phyloP scores from a whole-genome alignment of 1,140 invertebrate genomes.

The Cydia pomonella region DNA sequence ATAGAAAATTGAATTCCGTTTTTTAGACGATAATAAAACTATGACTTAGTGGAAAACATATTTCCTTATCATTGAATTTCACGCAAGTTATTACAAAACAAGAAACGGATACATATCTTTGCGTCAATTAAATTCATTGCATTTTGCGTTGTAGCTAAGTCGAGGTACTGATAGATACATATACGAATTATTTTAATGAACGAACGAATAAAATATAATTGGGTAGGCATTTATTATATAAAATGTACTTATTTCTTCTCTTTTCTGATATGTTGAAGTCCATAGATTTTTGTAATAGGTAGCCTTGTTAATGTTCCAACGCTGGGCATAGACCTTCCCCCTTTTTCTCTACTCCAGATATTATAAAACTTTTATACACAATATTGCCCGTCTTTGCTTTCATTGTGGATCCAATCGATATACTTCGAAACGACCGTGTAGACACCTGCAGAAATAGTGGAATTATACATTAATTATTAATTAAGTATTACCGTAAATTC shows the following conservation, averaged over 20 bases:
- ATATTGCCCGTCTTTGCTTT: slow-evolving; percentile 66
- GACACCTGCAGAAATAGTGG: slow-evolving; percentile 70
- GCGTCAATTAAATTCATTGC: slow-evolving; percentile 4
- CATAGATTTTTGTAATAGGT: background rate
- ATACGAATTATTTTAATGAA: background rate
- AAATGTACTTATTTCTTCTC: background rate
- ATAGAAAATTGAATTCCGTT: slow-evolving; percentile 23
- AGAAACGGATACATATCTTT: slow-evolving; percentile 13
- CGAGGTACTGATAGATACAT: too few species aligned
- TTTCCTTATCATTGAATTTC: slow-evolving; percentile 24
- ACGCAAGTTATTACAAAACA: slow-evolving; percentile 23
- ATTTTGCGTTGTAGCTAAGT: background rate
- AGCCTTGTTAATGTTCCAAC: background rate
- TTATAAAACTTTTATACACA: slow-evolving; percentile 46
- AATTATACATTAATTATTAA: slow-evolving; percentile 38
- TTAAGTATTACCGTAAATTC: too few species aligned
- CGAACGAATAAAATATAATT: background rate
- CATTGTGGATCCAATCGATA: slow-evolving; percentile 77
- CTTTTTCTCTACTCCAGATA: background rate
- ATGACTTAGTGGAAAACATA: slow-evolving; percentile 12
- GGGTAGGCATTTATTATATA: background rate
- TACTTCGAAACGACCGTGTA: slow-evolving; percentile 81
- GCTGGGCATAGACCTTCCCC: background rate
- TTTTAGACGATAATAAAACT: slow-evolving; percentile 6
- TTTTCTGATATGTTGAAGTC: slow-evolving; percentile 15